These are phyloP conservation scores for Orchesella flavescens DNA, from an alignment of 2,888 invertebrate species.

Conservation along the genomic window DNA sequence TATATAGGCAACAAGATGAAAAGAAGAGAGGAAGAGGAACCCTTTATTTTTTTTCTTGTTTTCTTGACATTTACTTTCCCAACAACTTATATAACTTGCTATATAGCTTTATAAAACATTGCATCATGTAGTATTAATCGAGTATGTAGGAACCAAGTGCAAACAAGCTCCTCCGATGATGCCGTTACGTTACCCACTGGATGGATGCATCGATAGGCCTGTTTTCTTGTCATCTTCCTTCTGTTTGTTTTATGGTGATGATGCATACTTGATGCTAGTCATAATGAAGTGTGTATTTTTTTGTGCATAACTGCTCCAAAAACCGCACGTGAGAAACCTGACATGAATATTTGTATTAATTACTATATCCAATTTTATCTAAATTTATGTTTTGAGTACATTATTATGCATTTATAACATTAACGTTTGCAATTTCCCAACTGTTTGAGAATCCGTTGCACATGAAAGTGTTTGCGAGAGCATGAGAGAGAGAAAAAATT, in stretches of 20 bases:
- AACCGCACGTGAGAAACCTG: no score
- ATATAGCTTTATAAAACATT: constrained; percentile 25
- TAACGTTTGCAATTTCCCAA: no score
- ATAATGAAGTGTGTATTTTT: no score
- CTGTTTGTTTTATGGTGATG: not conserved
- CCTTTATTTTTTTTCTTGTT: not conserved
- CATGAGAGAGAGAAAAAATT: no score
- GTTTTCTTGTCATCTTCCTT: not conserved
- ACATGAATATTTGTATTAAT: no score
- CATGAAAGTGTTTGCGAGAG: no score
- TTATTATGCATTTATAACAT: no score
- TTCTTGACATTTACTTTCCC: not conserved
- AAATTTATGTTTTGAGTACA: no score
- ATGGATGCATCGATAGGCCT: not conserved
- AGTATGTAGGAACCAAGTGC: constrained; percentile 15
- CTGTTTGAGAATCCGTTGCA: no score
- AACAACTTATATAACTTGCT: not conserved
- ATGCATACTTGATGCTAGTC: not conserved
- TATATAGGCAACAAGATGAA: not conserved
- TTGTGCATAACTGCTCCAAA: no score
- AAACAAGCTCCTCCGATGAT: not conserved
- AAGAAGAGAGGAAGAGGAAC: constrained; percentile 5
- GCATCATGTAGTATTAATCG: constrained; percentile 39
- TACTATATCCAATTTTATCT: no score
- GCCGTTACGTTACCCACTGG: not conserved